Conservation (phyloP, 2,113 vertebrate genomes). For the Hippocampus comes region DNA sequence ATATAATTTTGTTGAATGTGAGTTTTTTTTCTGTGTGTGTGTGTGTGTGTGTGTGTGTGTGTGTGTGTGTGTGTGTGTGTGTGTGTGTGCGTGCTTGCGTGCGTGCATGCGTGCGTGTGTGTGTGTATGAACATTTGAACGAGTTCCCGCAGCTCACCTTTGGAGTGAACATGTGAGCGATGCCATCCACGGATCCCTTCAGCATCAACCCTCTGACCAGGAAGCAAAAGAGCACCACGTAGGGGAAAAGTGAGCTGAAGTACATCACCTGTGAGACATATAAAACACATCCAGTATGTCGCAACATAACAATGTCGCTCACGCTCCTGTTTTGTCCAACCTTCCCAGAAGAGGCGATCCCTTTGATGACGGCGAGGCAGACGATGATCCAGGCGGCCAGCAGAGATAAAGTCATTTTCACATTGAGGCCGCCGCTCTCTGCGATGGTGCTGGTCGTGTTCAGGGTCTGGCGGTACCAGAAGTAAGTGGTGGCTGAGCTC, state of each 20-base stretch:
- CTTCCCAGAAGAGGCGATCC: slow-evolving; percentile 97
- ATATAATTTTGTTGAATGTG: no score
- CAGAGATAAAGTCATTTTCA: slow-evolving; percentile 93
- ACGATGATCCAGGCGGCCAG: slow-evolving; percentile 92
- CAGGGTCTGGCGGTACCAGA: slow-evolving; percentile 96
- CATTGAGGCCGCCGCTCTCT: slow-evolving; percentile 88
- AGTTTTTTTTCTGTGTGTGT: no score
- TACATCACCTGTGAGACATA: slow-evolving; percentile 89
- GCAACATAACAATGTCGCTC: neutral
- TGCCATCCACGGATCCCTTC: slow-evolving; percentile 91
- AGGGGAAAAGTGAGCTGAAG: slow-evolving; percentile 98
- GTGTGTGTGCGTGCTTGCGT: no score
- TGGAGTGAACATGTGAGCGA: slow-evolving; percentile 97
- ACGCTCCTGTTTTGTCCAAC: slow-evolving; percentile 55
- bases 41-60: no score
- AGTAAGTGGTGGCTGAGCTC: slow-evolving; percentile 97
- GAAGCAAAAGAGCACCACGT: slow-evolving; percentile 94
- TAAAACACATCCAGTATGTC: neutral
- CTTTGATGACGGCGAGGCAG: slow-evolving; percentile 90
- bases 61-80: no score
- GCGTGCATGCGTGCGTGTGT: no score
- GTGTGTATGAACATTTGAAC: no score
- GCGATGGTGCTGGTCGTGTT: slow-evolving; percentile 95
- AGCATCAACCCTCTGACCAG: slow-evolving; percentile 89
- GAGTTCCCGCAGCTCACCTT: slow-evolving; percentile 77